A percentile compares a stretch with the other conserved stretches of the same genome.
phyloP scores from a whole-genome alignment of 2,113 vertebrate species.

The Notarius lentiginosus region DNA sequence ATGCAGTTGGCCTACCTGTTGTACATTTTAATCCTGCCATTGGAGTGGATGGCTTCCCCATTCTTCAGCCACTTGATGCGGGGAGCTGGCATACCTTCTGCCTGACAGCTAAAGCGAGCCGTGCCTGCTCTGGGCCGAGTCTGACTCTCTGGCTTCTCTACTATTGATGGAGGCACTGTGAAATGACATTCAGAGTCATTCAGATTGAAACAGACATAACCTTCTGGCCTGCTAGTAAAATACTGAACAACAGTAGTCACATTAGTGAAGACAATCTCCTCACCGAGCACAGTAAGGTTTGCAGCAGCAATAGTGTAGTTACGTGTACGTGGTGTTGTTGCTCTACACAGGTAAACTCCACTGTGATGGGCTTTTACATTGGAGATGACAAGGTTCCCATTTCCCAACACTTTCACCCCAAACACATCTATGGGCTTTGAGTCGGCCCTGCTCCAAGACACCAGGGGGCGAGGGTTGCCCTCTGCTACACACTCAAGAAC shows the following conservation, averaged over 20 bases:
- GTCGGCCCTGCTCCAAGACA: slow-evolving; percentile 96
- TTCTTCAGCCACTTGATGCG: slow-evolving; percentile 95
- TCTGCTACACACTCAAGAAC: slow-evolving; percentile 92
- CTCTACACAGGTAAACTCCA: slow-evolving; percentile 89
- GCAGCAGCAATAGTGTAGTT: slow-evolving; percentile 89
- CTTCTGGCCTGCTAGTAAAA: not conserved
- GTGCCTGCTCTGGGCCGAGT: slow-evolving; percentile 94
- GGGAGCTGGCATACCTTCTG: slow-evolving; percentile 86
- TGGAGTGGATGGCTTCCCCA: slow-evolving; percentile 87
- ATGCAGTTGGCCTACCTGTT: slow-evolving; percentile 78
- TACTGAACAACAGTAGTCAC: not conserved
- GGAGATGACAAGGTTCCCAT: slow-evolving; percentile 89
- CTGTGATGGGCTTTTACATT: slow-evolving; percentile 81
- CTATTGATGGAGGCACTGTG: slow-evolving; percentile 87
- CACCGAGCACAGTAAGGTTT: slow-evolving; percentile 86
- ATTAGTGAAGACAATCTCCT: slow-evolving; percentile 39
- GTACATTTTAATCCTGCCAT: slow-evolving; percentile 97
- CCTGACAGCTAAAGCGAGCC: slow-evolving; percentile 92
- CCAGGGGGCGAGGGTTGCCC: slow-evolving; percentile 89
- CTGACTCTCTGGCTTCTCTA: slow-evolving; percentile 92
- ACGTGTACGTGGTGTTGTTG: slow-evolving; percentile 90
- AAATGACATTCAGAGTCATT: slow-evolving; percentile 22
- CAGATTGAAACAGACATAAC: not conserved
- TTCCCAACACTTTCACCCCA: slow-evolving; percentile 89
- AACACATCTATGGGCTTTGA: slow-evolving; percentile 94